Evolutionary conservation across 2,888 invertebrate genomes (phyloP), one percentile per base, ranked within the genome.

Genomic region (Cheilosia scutellata): DNA sequence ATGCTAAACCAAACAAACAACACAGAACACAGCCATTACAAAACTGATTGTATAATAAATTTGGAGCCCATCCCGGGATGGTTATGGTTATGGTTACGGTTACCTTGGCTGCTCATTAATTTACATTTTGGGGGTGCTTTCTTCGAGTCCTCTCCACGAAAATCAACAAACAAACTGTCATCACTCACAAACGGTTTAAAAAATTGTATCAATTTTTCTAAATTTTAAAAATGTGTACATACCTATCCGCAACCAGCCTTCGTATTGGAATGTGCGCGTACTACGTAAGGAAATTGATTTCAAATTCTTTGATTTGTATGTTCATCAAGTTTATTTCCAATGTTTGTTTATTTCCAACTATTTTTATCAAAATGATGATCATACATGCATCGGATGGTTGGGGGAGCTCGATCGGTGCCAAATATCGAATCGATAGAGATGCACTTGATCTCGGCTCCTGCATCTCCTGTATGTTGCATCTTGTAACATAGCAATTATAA

Each of bases 111-210:
- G 63, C 68, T 68, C 74, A 83, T 83, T 79, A 83, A 83, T 83
- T 83, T 71, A 82, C 71, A 60, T 74, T 74, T 33, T 20, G 13
- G 51, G 40, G 20, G 58, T 60, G 65, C 76, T 77, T 77, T 72
- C 62, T 51, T 62, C 51, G 55, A 82, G 76, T 71, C 80, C 84
- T 82, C 66, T 76, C 37, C 16, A 42, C 60, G 57, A 80, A 71
- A 74, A 86, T 82, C 86, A 86, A 86, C 82, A 86, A 86, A 86
- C 86, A 86, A 77, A 84, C 80, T 80, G 80, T 86, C 86, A 82
- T 86, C 86, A 82, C 86, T 82, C 72, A 80, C 77, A 82, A 77
- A 86, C 49, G 72, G 76, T 58, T 31, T 70, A 60, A 80, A 84
- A 80, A 80, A 78, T 75, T 70, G 55, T 44, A 51, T 49, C 42